phyloP scores from a whole-genome alignment of 2,888 invertebrate species.

The Koerneria pararmatus region DNA sequence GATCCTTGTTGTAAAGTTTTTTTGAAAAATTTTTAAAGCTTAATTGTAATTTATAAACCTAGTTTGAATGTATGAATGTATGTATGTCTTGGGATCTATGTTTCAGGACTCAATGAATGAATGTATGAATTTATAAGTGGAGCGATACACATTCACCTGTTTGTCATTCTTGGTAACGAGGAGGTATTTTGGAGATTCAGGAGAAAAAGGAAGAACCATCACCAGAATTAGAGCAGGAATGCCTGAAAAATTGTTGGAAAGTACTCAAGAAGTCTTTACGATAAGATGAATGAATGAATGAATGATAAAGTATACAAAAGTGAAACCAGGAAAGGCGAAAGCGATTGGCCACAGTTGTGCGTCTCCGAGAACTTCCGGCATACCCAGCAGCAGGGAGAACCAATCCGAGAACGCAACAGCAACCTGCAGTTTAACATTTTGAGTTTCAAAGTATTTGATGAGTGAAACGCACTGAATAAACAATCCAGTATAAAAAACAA shows the following conservation, averaged over 20 bases:
- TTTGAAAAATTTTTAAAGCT: too few species aligned
- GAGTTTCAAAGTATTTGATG: too few species aligned
- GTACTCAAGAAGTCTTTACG: too few species aligned
- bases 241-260: slow-evolving; percentile 23
- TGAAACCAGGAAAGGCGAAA: slow-evolving; percentile 60
- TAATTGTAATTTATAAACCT: too few species aligned
- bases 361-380: slow-evolving; percentile 61
- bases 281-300: too few species aligned
- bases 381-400: slow-evolving; percentile 62
- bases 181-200: slow-evolving; percentile 56
- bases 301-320: not conserved
- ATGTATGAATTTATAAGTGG: not conserved
- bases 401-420: slow-evolving; percentile 62
- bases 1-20: too few species aligned
- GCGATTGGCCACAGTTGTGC: slow-evolving; percentile 60
- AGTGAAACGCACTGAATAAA: too few species aligned
- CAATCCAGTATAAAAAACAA: too few species aligned
- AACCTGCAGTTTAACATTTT: slow-evolving; percentile 40
- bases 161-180: slow-evolving; percentile 36
- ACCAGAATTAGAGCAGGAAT: slow-evolving; percentile 46
- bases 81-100: too few species aligned
- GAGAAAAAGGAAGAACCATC: slow-evolving; percentile 54
- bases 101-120: not conserved
- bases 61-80: too few species aligned
- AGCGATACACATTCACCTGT: slow-evolving; percentile 16